Evolutionary conservation across 2,888 invertebrate species (phyloP).

Genomic region (Folsomia candida): DNA sequence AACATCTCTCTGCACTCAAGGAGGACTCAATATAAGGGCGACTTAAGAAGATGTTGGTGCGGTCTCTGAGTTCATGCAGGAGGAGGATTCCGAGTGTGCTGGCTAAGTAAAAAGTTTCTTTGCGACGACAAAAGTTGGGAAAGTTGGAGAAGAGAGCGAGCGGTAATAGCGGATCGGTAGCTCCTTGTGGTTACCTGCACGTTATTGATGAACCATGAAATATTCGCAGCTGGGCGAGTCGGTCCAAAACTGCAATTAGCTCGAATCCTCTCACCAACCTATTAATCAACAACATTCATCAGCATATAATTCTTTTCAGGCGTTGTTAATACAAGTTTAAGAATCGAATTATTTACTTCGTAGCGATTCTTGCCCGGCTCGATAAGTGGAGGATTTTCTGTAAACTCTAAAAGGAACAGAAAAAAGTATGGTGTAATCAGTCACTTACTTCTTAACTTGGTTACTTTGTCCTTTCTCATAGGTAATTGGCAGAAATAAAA

Average conservation of each 20-base stretch:
- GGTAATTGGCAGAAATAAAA: not conserved
- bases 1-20: not conserved
- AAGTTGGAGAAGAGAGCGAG: too few relatives aligned
- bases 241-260: slow-evolving; percentile 51
- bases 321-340: too few relatives aligned
- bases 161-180: too few relatives aligned
- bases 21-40: too few relatives aligned
- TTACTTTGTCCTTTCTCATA: not conserved
- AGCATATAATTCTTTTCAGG: too few relatives aligned
- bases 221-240: slow-evolving; percentile 49
- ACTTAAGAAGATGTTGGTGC: not conserved
- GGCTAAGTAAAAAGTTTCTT: not conserved
- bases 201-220: slow-evolving; percentile 50
- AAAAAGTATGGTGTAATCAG: slow-evolving; percentile 2
- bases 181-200: slow-evolving; percentile 45
- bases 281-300: too few relatives aligned
- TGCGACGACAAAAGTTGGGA: not conserved
- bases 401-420: slow-evolving; percentile 43
- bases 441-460: not conserved
- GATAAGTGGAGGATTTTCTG: slow-evolving; percentile 48
- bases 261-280: slow-evolving; percentile 50
- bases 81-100: not conserved
- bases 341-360: too few relatives aligned
- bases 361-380: slow-evolving; percentile 48
- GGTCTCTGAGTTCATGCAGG: not conserved